These are phyloP conservation scores for Pteronotus mesoamericanus DNA, from an alignment of 2,797 vertebrate genomes.

Conservation along the genomic window DNA sequence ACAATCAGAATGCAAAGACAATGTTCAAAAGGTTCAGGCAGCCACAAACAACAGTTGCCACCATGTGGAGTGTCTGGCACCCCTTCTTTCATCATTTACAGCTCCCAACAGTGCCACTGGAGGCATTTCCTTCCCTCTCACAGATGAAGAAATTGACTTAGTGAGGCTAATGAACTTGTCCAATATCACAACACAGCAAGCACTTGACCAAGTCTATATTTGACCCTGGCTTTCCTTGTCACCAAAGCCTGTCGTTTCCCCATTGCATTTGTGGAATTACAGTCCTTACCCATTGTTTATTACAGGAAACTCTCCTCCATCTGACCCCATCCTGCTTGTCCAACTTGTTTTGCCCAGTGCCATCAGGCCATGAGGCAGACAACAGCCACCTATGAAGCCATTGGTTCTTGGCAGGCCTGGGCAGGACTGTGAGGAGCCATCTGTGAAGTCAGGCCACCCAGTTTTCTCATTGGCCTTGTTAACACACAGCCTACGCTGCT, in stretches of 20 bases:
- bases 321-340: not conserved
- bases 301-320: not conserved
- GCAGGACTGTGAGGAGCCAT: not conserved
- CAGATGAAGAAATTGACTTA: not conserved
- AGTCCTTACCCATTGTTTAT: not conserved
- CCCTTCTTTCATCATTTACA: not conserved
- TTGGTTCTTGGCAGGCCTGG: not conserved
- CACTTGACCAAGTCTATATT: not conserved
- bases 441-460: not conserved
- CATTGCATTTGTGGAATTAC: too few relatives aligned
- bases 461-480: constrained; percentile 5
- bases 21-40: not conserved
- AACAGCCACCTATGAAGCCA: not conserved
- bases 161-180: not conserved
- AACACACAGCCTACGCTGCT: constrained; percentile 22
- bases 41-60: not conserved
- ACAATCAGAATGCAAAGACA: not conserved
- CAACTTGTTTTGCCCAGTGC: not conserved
- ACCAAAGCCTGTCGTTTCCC: not conserved
- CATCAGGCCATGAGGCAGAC: not conserved
- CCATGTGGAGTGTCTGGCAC: not conserved
- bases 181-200: not conserved
- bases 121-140: not conserved
- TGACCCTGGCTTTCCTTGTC: not conserved
- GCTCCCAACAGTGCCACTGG: rapidly evolving